A percentile compares a stretch with the other conserved stretches of the same genome.
phyloP scores from a whole-genome alignment of 1,140 invertebrate genomes.

The Drosophila persimilis region DNA sequence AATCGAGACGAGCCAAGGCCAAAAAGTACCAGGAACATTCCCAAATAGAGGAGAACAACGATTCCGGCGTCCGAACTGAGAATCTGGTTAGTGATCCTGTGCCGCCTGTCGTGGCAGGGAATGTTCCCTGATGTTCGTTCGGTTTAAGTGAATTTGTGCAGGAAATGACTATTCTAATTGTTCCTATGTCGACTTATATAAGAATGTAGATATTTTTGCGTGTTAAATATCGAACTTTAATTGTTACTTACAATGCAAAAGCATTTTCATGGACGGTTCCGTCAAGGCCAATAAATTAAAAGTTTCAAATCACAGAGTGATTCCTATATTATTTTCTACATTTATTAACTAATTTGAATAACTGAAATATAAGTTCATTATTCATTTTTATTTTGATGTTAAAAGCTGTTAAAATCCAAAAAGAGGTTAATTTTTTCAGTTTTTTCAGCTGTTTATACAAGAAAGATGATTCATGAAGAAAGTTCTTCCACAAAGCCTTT shows the following conservation, averaged over 20 bases:
- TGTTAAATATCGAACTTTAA: constrained; percentile 4
- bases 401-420: too few relatives aligned
- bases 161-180: constrained; percentile 31
- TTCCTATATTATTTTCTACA: too few relatives aligned
- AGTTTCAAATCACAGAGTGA: too few relatives aligned
- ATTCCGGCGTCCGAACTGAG: neutral
- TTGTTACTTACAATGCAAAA: neutral
- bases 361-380: too few relatives aligned
- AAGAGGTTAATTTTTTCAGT: too few relatives aligned
- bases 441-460: too few relatives aligned
- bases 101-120: neutral
- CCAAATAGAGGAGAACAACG: constrained; percentile 31
- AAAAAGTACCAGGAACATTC: constrained; percentile 60
- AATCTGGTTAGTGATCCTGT: constrained; percentile 1
- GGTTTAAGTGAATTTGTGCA: constrained; percentile 22
- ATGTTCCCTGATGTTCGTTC: constrained; percentile 28
- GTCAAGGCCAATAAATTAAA: too few relatives aligned
- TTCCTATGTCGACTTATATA: constrained; percentile 54
- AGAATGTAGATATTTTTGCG: constrained; percentile 5
- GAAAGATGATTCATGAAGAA: too few relatives aligned
- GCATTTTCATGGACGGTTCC: too few relatives aligned
- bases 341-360: too few relatives aligned
- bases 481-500: too few relatives aligned
- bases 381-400: too few relatives aligned
- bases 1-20: constrained; percentile 88